Base-by-base conservation (phyloP, 2,888 invertebrate genomes). In the Oscheius sp. region DNA sequence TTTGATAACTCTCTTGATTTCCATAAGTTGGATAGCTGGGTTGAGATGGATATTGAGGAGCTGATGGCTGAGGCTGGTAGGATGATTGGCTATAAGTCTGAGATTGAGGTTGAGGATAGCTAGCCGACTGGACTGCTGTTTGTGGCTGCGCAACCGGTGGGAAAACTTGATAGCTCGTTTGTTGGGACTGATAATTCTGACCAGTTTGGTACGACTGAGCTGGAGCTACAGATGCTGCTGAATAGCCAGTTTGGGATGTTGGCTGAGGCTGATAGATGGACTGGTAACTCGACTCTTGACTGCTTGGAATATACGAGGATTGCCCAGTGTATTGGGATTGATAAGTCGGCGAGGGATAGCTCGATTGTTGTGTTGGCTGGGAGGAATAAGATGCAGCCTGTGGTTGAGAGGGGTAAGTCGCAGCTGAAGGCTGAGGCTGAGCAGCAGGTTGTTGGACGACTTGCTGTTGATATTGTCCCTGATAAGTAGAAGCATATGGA, bases 121-220 rank as follows among this genome's bases (percentile, higher is more conserved):
- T n/a, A 27, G 64, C 5, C 23, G 33, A 34, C n/a, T 48, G 53
- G 33, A 25, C 46, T 15, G 61, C 17, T 12, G 66, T 15, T 31
- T 66, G 57, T 61, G 20, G 39, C 29, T 73, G 69, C 20, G 64
- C 55, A 39, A 65, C 42, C 27, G 71, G 70, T 39, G 66, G 33
- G 61, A 53, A 64, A 17, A 42, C 65, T 55, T 73, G 73, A 29
- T 73, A 69, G 34, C 57, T 64, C 20, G 70, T 25, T 57, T 72
- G 63, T 34, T 37, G 23, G 37, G 42, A 23, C n/a, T n/a, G n/a
- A n/a, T n/a, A n/a, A 12, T 42, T 42, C 4, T 17, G 3, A 31
- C 50, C 64, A 4, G 50, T 58, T 29, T 63, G 69, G 65, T 69
- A 68, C 0, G 68, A 25, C 17, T 45, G 34, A 48, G 64, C 17